These are phyloP conservation scores for Nemotelus pantherinus DNA, from an alignment of 2,888 invertebrate species.

Conservation along the genomic window DNA sequence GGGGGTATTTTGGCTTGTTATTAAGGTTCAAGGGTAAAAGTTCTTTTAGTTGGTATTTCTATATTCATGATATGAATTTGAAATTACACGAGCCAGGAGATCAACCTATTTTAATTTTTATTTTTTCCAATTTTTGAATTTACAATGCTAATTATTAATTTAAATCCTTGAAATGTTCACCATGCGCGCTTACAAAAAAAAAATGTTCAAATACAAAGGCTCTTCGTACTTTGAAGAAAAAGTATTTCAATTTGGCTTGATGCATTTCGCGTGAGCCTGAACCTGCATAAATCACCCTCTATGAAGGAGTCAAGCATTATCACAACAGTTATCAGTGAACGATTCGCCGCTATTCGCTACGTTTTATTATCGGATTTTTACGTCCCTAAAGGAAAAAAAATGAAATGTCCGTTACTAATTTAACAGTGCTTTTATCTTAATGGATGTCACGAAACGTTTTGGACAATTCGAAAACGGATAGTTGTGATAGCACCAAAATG, in stretches of 20 bases:
- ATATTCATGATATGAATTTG: too few species aligned
- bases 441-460: constrained; percentile 38
- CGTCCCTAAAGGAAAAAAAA: neutral
- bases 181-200: too few species aligned
- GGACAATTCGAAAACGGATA: constrained; percentile 23
- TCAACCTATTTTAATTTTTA: too few species aligned
- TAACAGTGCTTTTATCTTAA: constrained; percentile 38
- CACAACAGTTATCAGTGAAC: neutral
- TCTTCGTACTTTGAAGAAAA: neutral
- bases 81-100: too few species aligned
- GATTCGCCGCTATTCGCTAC: constrained; percentile 20
- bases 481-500: constrained; percentile 20
- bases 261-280: neutral
- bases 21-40: neutral
- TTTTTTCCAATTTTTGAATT: too few species aligned
- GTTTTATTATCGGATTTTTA: constrained; percentile 10
- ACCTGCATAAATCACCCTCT: neutral
- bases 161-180: too few species aligned
- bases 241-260: neutral
- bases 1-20: neutral
- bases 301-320: neutral
- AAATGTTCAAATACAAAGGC: too few species aligned
- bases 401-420: constrained; percentile 31
- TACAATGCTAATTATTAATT: too few species aligned
- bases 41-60: too few species aligned